phyloP scores from a whole-genome alignment of 2,888 invertebrate species.

The Bruchidius siliquastri region DNA sequence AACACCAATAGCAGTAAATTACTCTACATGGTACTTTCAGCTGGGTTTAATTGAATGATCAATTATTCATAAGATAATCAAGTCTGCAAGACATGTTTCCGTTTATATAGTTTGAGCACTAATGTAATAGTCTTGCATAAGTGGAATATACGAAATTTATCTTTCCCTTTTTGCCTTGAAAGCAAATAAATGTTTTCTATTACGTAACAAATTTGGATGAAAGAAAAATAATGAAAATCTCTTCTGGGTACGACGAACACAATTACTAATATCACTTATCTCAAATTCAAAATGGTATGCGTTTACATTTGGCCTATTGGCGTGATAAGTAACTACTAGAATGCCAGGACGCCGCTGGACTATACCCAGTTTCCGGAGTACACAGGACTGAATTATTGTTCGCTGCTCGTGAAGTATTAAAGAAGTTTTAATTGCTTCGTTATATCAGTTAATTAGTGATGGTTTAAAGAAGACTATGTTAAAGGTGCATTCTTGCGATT shows the following conservation, averaged over 20 bases:
- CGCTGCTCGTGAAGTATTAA: conserved; percentile 8
- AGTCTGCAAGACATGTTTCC: background rate
- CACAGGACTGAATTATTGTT: conserved; percentile 3
- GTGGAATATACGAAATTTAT: too few species aligned
- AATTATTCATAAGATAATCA: background rate
- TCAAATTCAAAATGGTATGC: too few species aligned
- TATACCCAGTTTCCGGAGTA: background rate
- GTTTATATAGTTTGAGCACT: background rate
- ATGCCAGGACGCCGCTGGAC: background rate
- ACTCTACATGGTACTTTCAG: background rate
- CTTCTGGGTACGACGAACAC: too few species aligned
- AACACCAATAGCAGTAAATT: background rate
- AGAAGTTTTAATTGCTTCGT: conserved; percentile 10
- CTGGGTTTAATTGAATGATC: background rate
- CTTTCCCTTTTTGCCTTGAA: too few species aligned
- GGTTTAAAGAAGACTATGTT: background rate
- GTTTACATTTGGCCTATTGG: too few species aligned
- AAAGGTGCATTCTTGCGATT: background rate
- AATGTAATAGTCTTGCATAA: background rate
- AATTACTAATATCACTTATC: too few species aligned
- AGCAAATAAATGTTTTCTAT: too few species aligned
- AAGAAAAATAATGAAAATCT: too few species aligned
- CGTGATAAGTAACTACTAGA: too few species aligned
- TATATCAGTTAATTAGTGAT: conserved; percentile 8
- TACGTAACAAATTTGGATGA: too few species aligned